Evolutionary conservation across 2,888 invertebrate genomes (phyloP).

Genomic region (Acrocera orbiculus): DNA sequence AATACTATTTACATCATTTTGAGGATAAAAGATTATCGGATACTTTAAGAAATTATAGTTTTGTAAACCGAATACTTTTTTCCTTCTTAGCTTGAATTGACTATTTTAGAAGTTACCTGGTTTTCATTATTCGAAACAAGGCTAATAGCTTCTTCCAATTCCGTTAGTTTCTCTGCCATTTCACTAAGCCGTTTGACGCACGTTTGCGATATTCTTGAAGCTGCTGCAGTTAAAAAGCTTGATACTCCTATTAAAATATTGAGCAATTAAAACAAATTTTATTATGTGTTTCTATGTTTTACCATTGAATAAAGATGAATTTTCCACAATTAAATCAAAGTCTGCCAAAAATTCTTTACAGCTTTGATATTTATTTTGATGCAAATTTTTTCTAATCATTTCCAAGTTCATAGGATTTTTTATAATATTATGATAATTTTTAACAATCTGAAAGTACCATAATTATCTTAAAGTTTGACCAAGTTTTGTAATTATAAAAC

Average conservation of each 20-base stretch:
- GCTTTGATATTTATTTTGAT: conserved; percentile 80
- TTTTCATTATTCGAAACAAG: conserved; percentile 94
- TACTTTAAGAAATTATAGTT: not conserved
- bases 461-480: not conserved
- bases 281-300: too few species aligned
- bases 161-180: conserved; percentile 87
- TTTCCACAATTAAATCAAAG: conserved; percentile 90
- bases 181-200: conserved; percentile 77
- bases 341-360: conserved; percentile 89
- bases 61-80: too few species aligned
- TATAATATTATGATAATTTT: conserved; percentile 87
- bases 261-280: conserved; percentile 1
- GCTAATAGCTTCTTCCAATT: conserved; percentile 94
- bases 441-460: conserved; percentile 41
- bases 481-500: conserved; percentile 26
- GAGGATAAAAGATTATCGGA: not conserved
- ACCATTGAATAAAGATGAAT: conserved; percentile 87
- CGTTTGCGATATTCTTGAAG: conserved; percentile 72
- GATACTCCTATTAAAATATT: conserved; percentile 44
- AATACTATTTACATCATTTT: not conserved
- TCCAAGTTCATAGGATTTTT: conserved; percentile 93
- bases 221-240: conserved; percentile 68
- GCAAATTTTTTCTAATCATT: conserved; percentile 76
- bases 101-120: conserved; percentile 35
- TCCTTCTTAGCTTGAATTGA: too few species aligned